A percentile compares a stretch with the other conserved stretches of the same genome.
phyloP scores from a whole-genome alignment of 2,888 invertebrate genomes.

The Temnothorax unifasciatus region DNA sequence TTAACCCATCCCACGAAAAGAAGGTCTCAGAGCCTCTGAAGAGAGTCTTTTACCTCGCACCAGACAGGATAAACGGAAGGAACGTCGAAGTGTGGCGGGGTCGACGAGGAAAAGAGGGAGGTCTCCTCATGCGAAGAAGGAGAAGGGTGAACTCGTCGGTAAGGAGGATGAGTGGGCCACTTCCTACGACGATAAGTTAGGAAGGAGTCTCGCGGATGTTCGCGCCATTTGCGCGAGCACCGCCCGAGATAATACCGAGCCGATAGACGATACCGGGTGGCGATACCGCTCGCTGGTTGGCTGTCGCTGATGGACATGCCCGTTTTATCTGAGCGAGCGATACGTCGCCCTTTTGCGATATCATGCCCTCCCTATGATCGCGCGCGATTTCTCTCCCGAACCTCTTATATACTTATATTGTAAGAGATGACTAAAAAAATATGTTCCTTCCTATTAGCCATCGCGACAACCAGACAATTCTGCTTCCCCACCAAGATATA shows the following conservation, averaged over 20 bases:
- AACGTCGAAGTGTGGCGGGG: conserved; percentile 47
- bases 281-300: conserved; percentile 75
- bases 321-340: conserved; percentile 70
- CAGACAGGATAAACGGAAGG: conserved; percentile 68
- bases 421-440: conserved; percentile 9
- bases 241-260: conserved; percentile 79
- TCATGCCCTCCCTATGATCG: conserved; percentile 27
- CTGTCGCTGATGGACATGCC: conserved; percentile 78
- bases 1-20: conserved; percentile 54
- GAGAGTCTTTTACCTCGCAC: conserved; percentile 65
- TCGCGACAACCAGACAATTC: not conserved
- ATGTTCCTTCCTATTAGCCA: conserved; percentile 2
- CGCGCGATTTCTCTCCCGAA: conserved; percentile 42
- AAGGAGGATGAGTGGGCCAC: conserved; percentile 76
- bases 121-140: conserved; percentile 13
- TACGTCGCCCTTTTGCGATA: conserved; percentile 53
- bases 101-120: conserved; percentile 29
- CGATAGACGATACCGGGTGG: conserved; percentile 80
- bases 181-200: conserved; percentile 85
- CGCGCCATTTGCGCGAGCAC: conserved; percentile 84
- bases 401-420: not conserved
- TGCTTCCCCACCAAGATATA: not conserved
- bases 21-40: conserved; percentile 54
- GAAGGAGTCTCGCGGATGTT: conserved; percentile 84
- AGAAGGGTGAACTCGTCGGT: conserved; percentile 57